A percentile compares a stretch with the other conserved stretches of the same genome.
Conservation (phyloP, 2,797 vertebrate species). For the Phrynocephalus forsythii region DNA sequence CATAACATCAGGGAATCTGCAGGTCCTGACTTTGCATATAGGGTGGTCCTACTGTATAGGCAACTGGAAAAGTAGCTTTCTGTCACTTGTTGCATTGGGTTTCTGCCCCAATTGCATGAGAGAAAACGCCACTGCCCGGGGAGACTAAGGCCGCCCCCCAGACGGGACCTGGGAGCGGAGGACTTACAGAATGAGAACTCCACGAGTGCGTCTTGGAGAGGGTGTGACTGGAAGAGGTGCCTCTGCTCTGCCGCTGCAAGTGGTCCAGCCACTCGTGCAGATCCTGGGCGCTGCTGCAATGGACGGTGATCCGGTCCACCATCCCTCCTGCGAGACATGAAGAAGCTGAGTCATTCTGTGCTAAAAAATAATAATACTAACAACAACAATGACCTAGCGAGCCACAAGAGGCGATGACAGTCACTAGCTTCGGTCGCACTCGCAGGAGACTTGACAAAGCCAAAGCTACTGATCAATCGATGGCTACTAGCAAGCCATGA, state of each 20-base stretch:
- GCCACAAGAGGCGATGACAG: not conserved
- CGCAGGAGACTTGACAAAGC: not conserved
- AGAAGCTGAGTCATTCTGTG: not conserved
- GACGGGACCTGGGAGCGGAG: too few relatives aligned
- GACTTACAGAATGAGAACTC: conserved; percentile 76
- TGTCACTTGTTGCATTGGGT: too few relatives aligned
- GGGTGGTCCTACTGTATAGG: too few relatives aligned
- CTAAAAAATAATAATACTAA: not conserved
- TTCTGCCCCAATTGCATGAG: too few relatives aligned
- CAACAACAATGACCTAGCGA: not conserved
- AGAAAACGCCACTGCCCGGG: too few relatives aligned
- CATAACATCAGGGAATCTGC: too few relatives aligned
- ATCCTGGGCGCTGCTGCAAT: conserved; percentile 88
- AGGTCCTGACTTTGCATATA: too few relatives aligned
- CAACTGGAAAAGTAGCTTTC: too few relatives aligned
- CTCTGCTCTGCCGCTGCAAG: conserved; percentile 88
- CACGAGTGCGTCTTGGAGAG: conserved; percentile 83
- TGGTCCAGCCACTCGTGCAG: conserved; percentile 95
- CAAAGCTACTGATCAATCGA: too few relatives aligned
- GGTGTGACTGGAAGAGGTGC: conserved; percentile 83
- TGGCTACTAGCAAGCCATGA: too few relatives aligned
- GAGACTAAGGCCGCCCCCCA: too few relatives aligned
- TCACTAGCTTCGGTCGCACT: not conserved
- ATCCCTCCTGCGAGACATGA: conserved; percentile 72
- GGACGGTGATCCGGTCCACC: conserved; percentile 87